phyloP scores from a whole-genome alignment of 2,888 invertebrate species.

The Sceliomorpha sp. region DNA sequence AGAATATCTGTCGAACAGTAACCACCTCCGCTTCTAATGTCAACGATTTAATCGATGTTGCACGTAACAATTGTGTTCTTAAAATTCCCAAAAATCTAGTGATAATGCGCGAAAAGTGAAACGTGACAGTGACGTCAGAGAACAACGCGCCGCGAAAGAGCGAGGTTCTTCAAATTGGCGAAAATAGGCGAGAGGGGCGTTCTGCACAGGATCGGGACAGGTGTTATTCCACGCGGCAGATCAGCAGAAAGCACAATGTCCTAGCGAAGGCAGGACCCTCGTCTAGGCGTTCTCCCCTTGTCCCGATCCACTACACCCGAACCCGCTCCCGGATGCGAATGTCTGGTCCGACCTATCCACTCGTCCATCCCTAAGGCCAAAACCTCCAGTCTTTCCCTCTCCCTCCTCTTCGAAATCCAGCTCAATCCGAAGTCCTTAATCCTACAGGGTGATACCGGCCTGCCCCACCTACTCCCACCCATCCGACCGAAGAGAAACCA shows the following conservation, averaged over 20 bases:
- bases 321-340: constrained; percentile 31
- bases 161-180: constrained; percentile 37
- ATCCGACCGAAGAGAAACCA: constrained; percentile 32
- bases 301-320: constrained; percentile 66
- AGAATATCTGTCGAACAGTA: too few species aligned
- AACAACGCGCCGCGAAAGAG: constrained; percentile 6
- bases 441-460: constrained; percentile 66
- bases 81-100: too few species aligned
- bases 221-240: constrained; percentile 55
- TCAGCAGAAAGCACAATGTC: constrained; percentile 69
- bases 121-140: constrained; percentile 31
- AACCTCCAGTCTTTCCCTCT: constrained; percentile 4
- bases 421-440: constrained; percentile 69
- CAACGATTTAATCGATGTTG: too few species aligned
- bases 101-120: constrained; percentile 19
- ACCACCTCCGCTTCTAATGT: too few species aligned
- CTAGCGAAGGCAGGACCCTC: constrained; percentile 74
- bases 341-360: constrained; percentile 14
- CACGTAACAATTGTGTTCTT: too few species aligned
- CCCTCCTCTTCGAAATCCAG: constrained; percentile 44
- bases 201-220: constrained; percentile 56
- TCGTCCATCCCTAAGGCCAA: constrained; percentile 20
- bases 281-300: constrained; percentile 69
- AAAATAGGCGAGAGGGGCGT: constrained; percentile 63
- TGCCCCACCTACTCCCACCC: constrained; percentile 49